Evolutionary conservation across 2,888 invertebrate genomes (phyloP), one percentile per base, ranked within the genome.

Genomic region (Napeogenes sylphis): DNA sequence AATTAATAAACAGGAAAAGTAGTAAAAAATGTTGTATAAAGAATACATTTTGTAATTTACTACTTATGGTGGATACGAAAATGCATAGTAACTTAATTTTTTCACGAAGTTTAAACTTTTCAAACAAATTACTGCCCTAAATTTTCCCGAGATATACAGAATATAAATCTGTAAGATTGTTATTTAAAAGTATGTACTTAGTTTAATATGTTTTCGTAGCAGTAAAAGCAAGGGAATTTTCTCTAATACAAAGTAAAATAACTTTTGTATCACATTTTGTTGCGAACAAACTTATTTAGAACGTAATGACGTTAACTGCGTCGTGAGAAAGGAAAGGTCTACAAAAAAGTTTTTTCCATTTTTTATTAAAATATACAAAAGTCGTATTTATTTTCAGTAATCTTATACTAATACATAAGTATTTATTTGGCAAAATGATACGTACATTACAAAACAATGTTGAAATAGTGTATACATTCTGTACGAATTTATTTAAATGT

Each of bases 281-380:
- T 63, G 45, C 56, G 59, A 56, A 47, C 59, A 56, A 60, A 63
- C 63, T 57, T 63, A 63, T 60, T 63, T 59, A 60, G 59, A 56
- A 63, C 56, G 59, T 47, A 55, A 63, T 59, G 59, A 51, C 56
- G 46, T 59, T 45, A 57, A 56, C 63, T 51, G 14, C 53, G 57
- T 54, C 46, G 38, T 14, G 56, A 45, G 45, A n/a, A 63, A 59
- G 59, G 54, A 56, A 59, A 57, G 14, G 45, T 53, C 30, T 59
- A 55, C n/a, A 54, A 56, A 47, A 38, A 51, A 30, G 21, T 14
- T 51, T 51, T 42, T 42, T 42, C 10, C 42, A 51, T 21, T 8
- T 51, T 10, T 51, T 14, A 14, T 51, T 51, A 21, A 47, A 14
- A 47, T 4, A 47, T 0, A 14, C 35, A 35, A 47, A 46, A 14